A percentile compares a stretch with the other conserved stretches of the same genome.
These are phyloP conservation scores for Poliocrania exsul DNA, from an alignment of 2,797 vertebrate species.

Conservation along the genomic window DNA sequence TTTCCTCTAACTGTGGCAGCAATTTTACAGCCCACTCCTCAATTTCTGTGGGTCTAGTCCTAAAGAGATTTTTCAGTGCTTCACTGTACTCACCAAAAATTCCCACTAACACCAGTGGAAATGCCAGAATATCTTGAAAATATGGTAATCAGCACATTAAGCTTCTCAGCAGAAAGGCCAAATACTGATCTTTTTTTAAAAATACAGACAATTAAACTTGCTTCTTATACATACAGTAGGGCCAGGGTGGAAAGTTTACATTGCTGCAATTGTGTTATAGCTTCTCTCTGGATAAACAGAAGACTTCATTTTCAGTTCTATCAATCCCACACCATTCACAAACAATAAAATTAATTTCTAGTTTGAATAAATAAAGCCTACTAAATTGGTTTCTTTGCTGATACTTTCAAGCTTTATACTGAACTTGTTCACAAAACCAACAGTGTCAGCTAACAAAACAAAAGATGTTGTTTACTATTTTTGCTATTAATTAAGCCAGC, in stretches of 20 bases:
- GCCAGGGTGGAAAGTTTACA: constrained; percentile 6
- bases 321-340: constrained; percentile 6
- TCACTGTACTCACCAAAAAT: not conserved
- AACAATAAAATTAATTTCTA: constrained; percentile 55
- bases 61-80: not conserved
- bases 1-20: not conserved
- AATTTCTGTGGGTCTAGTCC: not conserved
- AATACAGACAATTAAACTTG: constrained; percentile 23
- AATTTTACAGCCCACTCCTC: not conserved
- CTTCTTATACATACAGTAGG: not conserved
- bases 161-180: constrained; percentile 2
- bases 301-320: constrained; percentile 27
- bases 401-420: not conserved
- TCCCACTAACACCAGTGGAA: not conserved
- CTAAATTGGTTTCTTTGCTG: constrained; percentile 27
- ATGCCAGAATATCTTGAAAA: not conserved
- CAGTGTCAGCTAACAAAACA: constrained; percentile 16
- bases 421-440: not conserved
- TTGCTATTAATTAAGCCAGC: constrained; percentile 12
- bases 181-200: not conserved
- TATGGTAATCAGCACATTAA: not conserved
- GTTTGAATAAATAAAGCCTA: constrained; percentile 45
- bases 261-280: constrained; percentile 16
- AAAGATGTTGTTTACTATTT: constrained; percentile 28
- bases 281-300: constrained; percentile 36